phyloP scores from a whole-genome alignment of 2,113 vertebrate genomes.

The Pangasianodon gigas region DNA sequence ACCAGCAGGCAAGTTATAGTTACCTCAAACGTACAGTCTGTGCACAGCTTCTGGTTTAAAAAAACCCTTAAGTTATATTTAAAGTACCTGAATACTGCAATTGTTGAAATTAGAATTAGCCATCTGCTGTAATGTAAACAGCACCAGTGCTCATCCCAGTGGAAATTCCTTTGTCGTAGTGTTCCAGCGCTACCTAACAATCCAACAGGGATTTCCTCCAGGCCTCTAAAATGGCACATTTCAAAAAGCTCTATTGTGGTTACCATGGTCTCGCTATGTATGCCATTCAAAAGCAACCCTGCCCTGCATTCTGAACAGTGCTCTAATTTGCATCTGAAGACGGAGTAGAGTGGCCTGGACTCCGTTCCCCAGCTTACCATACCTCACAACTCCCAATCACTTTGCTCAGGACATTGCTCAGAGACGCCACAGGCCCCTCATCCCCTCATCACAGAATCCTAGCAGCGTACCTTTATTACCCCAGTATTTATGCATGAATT shows the following conservation, averaged over 20 bases:
- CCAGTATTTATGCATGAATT: conserved; percentile 39
- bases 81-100: conserved; percentile 51
- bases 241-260: conserved; percentile 66
- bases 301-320: conserved; percentile 63
- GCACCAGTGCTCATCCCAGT: conserved; percentile 37
- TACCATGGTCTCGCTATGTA: conserved; percentile 75
- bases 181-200: conserved; percentile 41
- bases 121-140: not conserved
- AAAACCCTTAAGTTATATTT: conserved; percentile 36
- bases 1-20: conserved; percentile 64
- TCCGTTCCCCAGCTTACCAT: conserved; percentile 34
- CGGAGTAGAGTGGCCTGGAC: conserved; percentile 64
- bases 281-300: conserved; percentile 73
- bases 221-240: conserved; percentile 69
- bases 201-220: conserved; percentile 62
- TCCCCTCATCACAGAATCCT: conserved; percentile 20
- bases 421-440: conserved; percentile 19
- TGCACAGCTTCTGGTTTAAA: conserved; percentile 46
- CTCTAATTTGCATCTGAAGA: conserved; percentile 82
- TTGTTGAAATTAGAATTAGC: not conserved
- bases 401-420: conserved; percentile 24
- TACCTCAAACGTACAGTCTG: conserved; percentile 49
- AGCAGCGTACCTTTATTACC: not conserved
- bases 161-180: conserved; percentile 29
- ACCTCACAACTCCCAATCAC: conserved; percentile 28